Percentiles rank a stretch among this genome's conserved stretches.
Conservation (phyloP, 2,888 invertebrate genomes). For the Deilephila porcellus region DNA sequence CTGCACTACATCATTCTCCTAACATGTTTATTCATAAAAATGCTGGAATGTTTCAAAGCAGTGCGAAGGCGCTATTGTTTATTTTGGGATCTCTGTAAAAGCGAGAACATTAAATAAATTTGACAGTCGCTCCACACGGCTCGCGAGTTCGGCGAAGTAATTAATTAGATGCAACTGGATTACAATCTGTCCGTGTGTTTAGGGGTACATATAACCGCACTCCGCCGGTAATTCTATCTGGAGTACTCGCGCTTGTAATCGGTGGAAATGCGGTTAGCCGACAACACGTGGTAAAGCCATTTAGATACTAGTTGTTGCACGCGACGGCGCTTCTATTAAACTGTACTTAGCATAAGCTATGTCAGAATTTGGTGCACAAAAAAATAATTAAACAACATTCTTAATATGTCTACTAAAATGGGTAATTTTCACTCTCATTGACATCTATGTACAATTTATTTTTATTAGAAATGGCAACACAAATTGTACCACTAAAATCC, state of each 20-base stretch:
- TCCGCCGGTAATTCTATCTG: neutral
- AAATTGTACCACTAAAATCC: neutral
- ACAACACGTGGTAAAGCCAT: neutral
- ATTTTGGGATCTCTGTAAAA: neutral
- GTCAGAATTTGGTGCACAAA: neutral
- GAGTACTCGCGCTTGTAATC: neutral
- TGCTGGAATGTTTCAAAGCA: neutral
- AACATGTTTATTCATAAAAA: neutral
- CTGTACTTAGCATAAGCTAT: neutral
- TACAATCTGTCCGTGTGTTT: neutral
- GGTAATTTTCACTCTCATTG: no score
- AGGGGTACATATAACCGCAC: no score
- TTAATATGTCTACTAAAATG: no score
- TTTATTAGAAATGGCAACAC: no score
- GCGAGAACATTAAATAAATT: neutral
- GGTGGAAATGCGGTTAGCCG: conserved; percentile 1
- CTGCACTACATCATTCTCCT: neutral
- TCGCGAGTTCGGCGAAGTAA: neutral
- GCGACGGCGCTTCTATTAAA: neutral
- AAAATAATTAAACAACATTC: no score
- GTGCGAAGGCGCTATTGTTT: neutral
- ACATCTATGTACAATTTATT: no score
- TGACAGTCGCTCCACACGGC: neutral
- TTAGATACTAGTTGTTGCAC: neutral
- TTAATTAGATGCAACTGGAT: neutral